These are phyloP conservation scores for Eueremaeus valkanovi DNA, from an alignment of 2,888 invertebrate species.

Conservation along the genomic window DNA sequence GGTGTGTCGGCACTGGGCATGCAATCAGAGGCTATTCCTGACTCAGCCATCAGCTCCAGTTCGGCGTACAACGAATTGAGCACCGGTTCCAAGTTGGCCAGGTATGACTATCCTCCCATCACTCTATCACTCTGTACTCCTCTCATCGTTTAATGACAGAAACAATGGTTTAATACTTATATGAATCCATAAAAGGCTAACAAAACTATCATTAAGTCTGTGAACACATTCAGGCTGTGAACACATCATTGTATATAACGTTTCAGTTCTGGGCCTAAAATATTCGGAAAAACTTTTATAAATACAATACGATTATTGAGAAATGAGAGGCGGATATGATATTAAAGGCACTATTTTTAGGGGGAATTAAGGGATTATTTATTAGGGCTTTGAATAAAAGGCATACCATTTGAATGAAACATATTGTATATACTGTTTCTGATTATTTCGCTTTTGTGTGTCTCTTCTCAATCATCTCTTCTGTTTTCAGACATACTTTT, in stretches of 20 bases:
- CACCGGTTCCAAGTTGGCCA: constrained; percentile 78
- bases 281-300: not conserved
- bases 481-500: not conserved
- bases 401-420: not conserved
- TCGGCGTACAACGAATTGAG: constrained; percentile 78
- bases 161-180: not conserved
- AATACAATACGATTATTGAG: not conserved
- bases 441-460: not conserved
- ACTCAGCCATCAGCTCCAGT: constrained; percentile 75
- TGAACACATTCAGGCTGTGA: not conserved
- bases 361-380: not conserved
- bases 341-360: not conserved
- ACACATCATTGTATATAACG: not conserved
- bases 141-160: not conserved
- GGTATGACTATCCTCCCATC: constrained; percentile 57
- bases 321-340: not conserved
- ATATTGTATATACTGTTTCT: not conserved
- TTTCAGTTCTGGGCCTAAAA: not conserved
- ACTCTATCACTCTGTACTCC: not conserved
- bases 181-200: not conserved
- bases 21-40: constrained; percentile 74
- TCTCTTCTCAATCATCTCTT: not conserved
- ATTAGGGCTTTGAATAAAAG: not conserved
- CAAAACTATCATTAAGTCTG: constrained; percentile 8
- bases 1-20: constrained; percentile 64